phyloP scores from a whole-genome alignment of 2,888 invertebrate species.

The Lasioglossum lativentre region DNA sequence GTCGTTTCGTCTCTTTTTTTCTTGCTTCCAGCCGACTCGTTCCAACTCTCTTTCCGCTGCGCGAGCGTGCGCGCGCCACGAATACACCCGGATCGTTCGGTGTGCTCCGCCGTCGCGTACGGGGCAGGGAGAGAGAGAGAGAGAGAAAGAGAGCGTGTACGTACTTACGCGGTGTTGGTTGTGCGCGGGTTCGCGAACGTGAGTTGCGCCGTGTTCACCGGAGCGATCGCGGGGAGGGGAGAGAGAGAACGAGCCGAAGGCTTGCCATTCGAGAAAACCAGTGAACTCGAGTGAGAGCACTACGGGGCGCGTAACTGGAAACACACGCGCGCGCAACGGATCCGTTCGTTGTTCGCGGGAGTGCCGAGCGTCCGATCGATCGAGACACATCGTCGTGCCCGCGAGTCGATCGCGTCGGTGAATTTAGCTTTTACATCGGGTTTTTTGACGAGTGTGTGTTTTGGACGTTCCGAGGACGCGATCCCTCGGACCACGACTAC shows the following conservation, averaged over 20 bases:
- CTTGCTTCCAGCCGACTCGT: conserved; percentile 54
- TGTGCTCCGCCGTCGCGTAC: conserved; percentile 17
- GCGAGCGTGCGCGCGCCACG: conserved; percentile 54
- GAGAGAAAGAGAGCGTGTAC: neutral
- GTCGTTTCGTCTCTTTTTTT: conserved; percentile 57
- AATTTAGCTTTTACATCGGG: neutral
- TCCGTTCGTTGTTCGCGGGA: conserved; percentile 41
- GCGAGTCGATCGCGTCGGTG: neutral
- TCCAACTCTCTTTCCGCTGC: conserved; percentile 54
- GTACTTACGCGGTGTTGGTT: neutral
- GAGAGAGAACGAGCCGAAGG: conserved; percentile 60
- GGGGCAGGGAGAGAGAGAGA: too few species aligned
- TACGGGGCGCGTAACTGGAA: conserved; percentile 27
- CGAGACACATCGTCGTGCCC: neutral
- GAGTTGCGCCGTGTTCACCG: conserved; percentile 41
- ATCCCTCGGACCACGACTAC: neutral
- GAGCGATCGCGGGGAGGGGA: conserved; percentile 55
- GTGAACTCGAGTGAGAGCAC: conserved; percentile 58
- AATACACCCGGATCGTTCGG: conserved; percentile 49
- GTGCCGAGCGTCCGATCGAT: conserved; percentile 43
- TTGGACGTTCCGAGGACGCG: neutral
- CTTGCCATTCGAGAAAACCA: conserved; percentile 69
- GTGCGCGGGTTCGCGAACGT: neutral
- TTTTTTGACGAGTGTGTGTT: neutral
- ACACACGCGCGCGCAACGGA: conserved; percentile 23